Evolutionary conservation across 2,113 vertebrate species (phyloP), one percentile per base, ranked within the genome.

Genomic region (Chauna torquata): DNA sequence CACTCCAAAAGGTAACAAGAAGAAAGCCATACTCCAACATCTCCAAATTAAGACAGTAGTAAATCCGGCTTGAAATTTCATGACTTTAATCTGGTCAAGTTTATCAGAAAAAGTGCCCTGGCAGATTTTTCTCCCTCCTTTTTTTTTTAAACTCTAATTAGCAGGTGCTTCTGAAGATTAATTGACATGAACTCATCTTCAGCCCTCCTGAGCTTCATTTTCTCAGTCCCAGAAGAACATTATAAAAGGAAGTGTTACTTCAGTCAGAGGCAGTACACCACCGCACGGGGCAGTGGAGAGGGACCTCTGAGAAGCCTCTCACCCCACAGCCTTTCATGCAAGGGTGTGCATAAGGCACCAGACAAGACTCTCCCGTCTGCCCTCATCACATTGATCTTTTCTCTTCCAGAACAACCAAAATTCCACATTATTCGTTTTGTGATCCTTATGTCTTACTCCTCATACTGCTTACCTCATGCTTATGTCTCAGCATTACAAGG

Each of bases 11-110:
- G 15, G 12, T 34, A 83, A 72, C 49, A 32, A 25, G 42, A 44
- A 66, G 40, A 47, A 61, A 86, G 16, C 6, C 34, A 8, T 55
- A 61, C 12, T 80, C 45, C 0, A 0, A 9, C 19, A 74, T 14
- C 40, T 78, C 40, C 52, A 72, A 40, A 87, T 49, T 49, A 82
- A 55, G 78, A 74, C 23, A 83, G 47, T 2, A 27, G 34, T n/a
- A 88, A 11, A 62, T 44, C n/a, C n/a, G 32, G 19, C 59, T 83
- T 2, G 0, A 62, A 74, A 52, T 38, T 23, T 78, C 52, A 44
- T 3, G 0, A 72, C 9, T 1, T 0, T 20, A 47, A 64, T 11
- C 49, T 82, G 2, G 1, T 57, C 11, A 58, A 88, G 42, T 57
- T 83, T 52, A 69, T 45, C 47, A 74, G 65, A n/a, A 14, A 23